Percentiles rank a stretch among this genome's conserved stretches.
These are phyloP conservation scores for Heliconius sara DNA, from an alignment of 2,888 invertebrate genomes.

Conservation along the genomic window DNA sequence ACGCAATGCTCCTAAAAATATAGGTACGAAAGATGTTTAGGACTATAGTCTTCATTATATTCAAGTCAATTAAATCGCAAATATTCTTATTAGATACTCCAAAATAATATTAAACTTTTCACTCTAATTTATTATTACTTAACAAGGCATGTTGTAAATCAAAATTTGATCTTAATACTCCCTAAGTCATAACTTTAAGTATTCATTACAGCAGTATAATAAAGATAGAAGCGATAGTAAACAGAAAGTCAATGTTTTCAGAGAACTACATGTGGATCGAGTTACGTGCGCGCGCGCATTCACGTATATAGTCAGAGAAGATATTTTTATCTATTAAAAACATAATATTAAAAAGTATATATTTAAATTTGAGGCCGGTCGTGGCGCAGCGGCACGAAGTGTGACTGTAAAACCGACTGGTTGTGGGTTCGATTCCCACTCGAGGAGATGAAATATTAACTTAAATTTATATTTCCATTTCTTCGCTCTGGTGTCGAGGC, in stretches of 20 bases:
- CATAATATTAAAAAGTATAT: no score
- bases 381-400: no score
- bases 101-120: not conserved
- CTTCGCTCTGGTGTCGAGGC: no score
- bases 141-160: not conserved
- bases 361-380: no score
- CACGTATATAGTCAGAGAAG: slow-evolving; percentile 50
- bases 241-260: slow-evolving; percentile 39
- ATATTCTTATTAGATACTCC: not conserved
- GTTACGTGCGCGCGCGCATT: slow-evolving; percentile 54
- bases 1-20: no score
- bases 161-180: slow-evolving; percentile 1
- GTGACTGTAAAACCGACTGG: no score
- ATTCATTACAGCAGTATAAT: slow-evolving; percentile 37
- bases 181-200: slow-evolving; percentile 4
- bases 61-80: no score
- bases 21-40: no score
- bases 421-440: no score
- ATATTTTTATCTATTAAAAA: not conserved
- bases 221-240: slow-evolving; percentile 35
- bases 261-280: slow-evolving; percentile 50
- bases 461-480: no score
- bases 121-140: not conserved
- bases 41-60: no score
- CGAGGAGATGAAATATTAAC: no score